Percentiles rank a stretch among this genome's conserved stretches.
These are phyloP conservation scores for Pangasius sanitwongsei DNA, from an alignment of 2,797 vertebrate species.

Conservation along the genomic window DNA sequence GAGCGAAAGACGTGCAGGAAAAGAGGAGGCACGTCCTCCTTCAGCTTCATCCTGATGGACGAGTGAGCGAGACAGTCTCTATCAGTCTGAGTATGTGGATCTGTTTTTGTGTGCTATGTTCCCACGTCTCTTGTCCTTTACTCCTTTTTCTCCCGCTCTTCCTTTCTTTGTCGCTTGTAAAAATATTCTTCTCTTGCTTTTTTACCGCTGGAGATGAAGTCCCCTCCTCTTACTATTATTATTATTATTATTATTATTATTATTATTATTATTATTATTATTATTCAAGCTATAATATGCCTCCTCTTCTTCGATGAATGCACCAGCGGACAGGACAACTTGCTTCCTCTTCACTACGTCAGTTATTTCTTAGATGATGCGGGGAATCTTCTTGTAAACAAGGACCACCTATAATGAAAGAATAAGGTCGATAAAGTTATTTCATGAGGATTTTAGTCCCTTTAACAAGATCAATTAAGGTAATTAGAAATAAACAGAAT, in stretches of 20 bases:
- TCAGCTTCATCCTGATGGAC: slow-evolving; percentile 86
- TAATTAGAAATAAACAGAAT: neutral
- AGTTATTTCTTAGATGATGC: slow-evolving; percentile 25
- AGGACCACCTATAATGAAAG: slow-evolving; percentile 28
- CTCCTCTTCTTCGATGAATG: slow-evolving; percentile 6
- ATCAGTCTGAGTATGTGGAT: neutral
- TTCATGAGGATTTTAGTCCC: neutral
- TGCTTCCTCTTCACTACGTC: slow-evolving; percentile 28
- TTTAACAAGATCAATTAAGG: neutral
- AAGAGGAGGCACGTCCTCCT: slow-evolving; percentile 92
- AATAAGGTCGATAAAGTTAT: neutral
- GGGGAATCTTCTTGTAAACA: slow-evolving; percentile 9
- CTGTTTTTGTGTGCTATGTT: neutral
- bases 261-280: too few relatives aligned
- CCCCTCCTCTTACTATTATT: neutral
- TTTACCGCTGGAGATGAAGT: neutral
- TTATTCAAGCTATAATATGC: neutral
- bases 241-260: too few relatives aligned
- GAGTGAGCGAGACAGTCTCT: neutral
- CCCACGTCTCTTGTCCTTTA: neutral
- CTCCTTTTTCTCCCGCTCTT: neutral
- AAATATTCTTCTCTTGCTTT: neutral
- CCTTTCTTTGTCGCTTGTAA: neutral
- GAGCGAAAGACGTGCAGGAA: slow-evolving; percentile 91
- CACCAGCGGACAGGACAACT: slow-evolving; percentile 7